These are phyloP conservation scores for Plusia festucae DNA, from an alignment of 2,888 invertebrate species.

Conservation along the genomic window DNA sequence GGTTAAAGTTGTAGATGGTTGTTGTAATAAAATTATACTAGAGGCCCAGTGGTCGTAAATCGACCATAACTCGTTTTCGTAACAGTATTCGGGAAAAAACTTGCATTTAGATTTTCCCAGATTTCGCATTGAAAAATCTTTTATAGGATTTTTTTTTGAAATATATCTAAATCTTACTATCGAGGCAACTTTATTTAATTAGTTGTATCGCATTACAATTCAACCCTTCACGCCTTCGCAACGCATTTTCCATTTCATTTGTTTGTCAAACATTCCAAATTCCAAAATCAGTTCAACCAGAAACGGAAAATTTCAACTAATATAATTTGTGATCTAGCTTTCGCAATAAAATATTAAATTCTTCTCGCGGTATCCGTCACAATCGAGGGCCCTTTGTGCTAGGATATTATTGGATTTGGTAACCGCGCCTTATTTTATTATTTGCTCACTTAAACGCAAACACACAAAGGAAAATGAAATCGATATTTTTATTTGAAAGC, in stretches of 20 bases:
- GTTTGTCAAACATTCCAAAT: neutral
- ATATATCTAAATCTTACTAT: too few relatives aligned
- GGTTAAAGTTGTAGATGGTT: slow-evolving; percentile 9
- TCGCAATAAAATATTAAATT: slow-evolving; percentile 75
- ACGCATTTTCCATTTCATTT: too few relatives aligned
- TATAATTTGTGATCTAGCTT: slow-evolving; percentile 50
- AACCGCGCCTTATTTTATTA: slow-evolving; percentile 69
- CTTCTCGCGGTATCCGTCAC: slow-evolving; percentile 69
- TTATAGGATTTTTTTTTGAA: too few relatives aligned
- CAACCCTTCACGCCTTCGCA: neutral
- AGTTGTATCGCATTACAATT: neutral
- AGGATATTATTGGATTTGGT: slow-evolving; percentile 74
- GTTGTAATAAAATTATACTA: too few relatives aligned
- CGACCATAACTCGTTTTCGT: neutral
- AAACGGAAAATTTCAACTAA: slow-evolving; percentile 20
- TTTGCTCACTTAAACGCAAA: slow-evolving; percentile 67
- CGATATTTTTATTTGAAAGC: slow-evolving; percentile 70
- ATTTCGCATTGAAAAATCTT: too few relatives aligned
- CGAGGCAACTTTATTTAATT: too few relatives aligned
- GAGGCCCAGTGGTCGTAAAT: too few relatives aligned
- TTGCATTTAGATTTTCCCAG: too few relatives aligned
- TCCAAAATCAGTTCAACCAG: slow-evolving; percentile 10
- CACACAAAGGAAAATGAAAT: slow-evolving; percentile 73
- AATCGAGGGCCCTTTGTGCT: slow-evolving; percentile 68
- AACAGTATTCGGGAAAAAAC: too few relatives aligned